phyloP scores from a whole-genome alignment of 2,797 vertebrate species.

The Phrynocephalus guinanensis region DNA sequence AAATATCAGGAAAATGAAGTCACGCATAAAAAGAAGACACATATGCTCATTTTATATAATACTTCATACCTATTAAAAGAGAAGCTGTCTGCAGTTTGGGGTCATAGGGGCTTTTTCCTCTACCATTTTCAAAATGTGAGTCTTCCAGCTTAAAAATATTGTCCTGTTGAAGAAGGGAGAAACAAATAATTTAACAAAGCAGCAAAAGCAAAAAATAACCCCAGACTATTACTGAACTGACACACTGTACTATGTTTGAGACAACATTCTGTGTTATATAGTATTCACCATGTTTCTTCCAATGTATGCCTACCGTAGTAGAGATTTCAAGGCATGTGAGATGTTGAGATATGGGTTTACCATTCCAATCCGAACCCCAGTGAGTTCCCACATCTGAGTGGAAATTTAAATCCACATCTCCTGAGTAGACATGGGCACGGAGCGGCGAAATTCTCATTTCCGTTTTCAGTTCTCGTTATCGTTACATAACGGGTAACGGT shows the following conservation, averaged over 20 bases:
- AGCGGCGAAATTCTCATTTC: too few species aligned
- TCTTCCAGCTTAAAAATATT: slow-evolving; percentile 90
- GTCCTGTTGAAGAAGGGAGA: slow-evolving; percentile 81
- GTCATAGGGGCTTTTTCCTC: slow-evolving; percentile 98
- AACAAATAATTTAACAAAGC: neutral
- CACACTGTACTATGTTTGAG: too few species aligned
- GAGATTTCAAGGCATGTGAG: neutral
- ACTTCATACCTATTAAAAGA: slow-evolving; percentile 89
- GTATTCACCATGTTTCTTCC: too few species aligned
- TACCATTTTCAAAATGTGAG: slow-evolving; percentile 91
- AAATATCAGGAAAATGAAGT: slow-evolving; percentile 7
- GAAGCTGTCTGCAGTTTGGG: slow-evolving; percentile 94
- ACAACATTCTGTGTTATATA: too few species aligned
- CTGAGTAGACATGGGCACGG: too few species aligned
- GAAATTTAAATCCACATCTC: too few species aligned
- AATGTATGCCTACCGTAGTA: neutral
- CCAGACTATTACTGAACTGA: too few species aligned
- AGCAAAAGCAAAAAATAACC: neutral
- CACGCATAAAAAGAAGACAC: slow-evolving; percentile 3
- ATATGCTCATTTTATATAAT: slow-evolving; percentile 43
- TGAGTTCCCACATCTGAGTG: too few species aligned
- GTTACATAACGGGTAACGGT: too few species aligned
- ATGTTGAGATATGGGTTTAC: too few species aligned
- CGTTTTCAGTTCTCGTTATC: too few species aligned
- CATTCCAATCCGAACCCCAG: too few species aligned